Evolutionary conservation across 2,888 invertebrate genomes (phyloP).

Genomic region (Stegophylla sp.): DNA sequence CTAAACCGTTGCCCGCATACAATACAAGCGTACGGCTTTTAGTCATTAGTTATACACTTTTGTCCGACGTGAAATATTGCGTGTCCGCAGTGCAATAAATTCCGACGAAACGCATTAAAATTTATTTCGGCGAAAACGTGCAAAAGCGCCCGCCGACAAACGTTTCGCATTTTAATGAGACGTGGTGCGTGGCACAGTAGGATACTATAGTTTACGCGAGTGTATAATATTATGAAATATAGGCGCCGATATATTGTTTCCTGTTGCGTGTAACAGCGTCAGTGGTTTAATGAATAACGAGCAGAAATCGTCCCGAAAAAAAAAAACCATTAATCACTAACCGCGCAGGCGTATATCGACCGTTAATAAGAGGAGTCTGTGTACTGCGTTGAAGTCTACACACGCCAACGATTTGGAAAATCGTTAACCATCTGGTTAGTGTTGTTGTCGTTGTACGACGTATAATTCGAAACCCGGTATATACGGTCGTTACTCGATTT

Average conservation of each 20-base stretch:
- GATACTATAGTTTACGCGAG: too few species aligned
- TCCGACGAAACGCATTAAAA: neutral
- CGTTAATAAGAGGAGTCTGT: neutral
- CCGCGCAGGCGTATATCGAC: neutral
- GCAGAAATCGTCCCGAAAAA: neutral
- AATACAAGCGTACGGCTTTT: too few species aligned
- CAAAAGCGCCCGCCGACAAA: slow-evolving; percentile 14
- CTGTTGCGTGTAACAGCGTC: slow-evolving; percentile 8
- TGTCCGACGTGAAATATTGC: neutral
- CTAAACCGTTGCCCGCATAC: too few species aligned
- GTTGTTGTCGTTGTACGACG: neutral
- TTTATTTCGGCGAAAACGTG: slow-evolving; percentile 30
- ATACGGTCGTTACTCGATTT: too few species aligned
- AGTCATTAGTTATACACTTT: neutral
- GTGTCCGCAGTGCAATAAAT: neutral
- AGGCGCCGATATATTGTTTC: neutral
- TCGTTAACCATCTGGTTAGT: neutral
- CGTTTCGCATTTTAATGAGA: slow-evolving; percentile 40
- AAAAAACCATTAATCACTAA: slow-evolving; percentile 32
- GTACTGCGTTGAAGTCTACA: slow-evolving; percentile 29
- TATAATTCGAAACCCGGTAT: too few species aligned
- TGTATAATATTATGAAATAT: too few species aligned
- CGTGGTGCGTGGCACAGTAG: too few species aligned
- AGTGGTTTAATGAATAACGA: slow-evolving; percentile 31
- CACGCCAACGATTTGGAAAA: neutral